Percentiles rank a stretch among this genome's conserved stretches.
These are phyloP conservation scores for Belonocnema kinseyi DNA, from an alignment of 1,140 invertebrate species.

Conservation along the genomic window DNA sequence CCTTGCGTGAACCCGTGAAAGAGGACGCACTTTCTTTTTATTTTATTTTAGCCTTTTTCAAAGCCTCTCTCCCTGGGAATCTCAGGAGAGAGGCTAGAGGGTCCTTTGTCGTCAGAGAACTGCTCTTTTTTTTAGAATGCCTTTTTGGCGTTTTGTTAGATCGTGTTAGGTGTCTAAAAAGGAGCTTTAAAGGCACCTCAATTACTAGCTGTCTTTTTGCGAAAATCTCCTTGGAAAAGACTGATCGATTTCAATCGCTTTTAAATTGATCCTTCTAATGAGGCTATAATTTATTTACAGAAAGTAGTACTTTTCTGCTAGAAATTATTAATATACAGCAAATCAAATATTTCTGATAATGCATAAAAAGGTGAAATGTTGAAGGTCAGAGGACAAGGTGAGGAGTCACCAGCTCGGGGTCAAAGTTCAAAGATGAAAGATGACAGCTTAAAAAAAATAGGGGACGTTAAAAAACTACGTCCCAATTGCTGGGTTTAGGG, in stretches of 20 bases:
- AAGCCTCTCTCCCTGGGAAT: constrained; percentile 32
- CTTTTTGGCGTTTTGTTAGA: constrained; percentile 21
- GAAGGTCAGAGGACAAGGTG: too few species aligned
- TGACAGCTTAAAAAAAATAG: too few species aligned
- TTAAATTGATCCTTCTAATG: constrained; percentile 9
- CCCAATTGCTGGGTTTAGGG: too few species aligned
- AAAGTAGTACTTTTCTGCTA: too few species aligned
- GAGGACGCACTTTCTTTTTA: constrained; percentile 54
- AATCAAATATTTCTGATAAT: too few species aligned
- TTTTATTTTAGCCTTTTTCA: constrained; percentile 56
- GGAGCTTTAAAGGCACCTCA: constrained; percentile 11
- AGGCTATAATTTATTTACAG: not conserved
- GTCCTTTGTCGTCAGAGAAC: constrained; percentile 15
- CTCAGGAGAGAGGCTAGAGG: constrained; percentile 7
- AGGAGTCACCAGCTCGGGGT: too few species aligned
- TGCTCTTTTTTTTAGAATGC: constrained; percentile 27
- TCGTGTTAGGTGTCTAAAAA: constrained; percentile 26
- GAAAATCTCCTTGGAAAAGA: not conserved
- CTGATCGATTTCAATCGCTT: constrained; percentile 17
- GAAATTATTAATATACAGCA: too few species aligned
- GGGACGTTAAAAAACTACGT: too few species aligned
- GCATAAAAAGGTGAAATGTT: too few species aligned
- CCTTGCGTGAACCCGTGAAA: constrained; percentile 50
- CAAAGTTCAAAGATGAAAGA: too few species aligned
- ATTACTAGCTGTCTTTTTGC: constrained; percentile 26